phyloP scores from a whole-genome alignment of 2,113 vertebrate genomes.

The Chamaetylas fuelleborni region DNA sequence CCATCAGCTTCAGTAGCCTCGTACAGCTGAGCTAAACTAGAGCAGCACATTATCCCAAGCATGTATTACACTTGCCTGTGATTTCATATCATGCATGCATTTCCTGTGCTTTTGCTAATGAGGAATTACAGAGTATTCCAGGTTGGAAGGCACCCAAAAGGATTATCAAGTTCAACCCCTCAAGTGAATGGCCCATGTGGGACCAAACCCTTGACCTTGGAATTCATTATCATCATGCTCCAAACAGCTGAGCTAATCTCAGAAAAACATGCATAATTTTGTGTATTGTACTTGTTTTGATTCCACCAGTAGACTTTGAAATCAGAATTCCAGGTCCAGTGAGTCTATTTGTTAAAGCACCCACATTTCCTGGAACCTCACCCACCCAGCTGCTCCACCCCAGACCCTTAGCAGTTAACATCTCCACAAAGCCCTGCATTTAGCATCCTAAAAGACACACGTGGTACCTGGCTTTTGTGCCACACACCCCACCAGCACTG shows the following conservation, averaged over 20 bases:
- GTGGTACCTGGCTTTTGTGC: background rate
- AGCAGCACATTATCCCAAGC: background rate
- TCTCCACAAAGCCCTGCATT: background rate
- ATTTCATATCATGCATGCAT: background rate
- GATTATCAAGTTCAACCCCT: background rate
- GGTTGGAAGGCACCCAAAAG: background rate
- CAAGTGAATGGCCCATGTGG: background rate
- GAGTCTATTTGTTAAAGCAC: background rate
- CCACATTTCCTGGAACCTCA: background rate
- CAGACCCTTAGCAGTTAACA: rapidly evolving
- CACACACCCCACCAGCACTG: background rate
- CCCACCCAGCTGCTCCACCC: background rate
- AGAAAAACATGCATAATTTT: background rate
- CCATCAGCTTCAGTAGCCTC: background rate
- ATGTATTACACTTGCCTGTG: background rate
- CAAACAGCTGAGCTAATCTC: background rate
- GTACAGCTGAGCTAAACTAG: background rate
- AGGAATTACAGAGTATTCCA: background rate
- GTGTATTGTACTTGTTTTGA: background rate
- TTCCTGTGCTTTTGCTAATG: background rate
- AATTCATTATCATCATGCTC: background rate
- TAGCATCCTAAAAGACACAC: background rate
- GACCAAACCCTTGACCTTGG: too few species aligned
- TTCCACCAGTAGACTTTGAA: background rate
- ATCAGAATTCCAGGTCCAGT: background rate